Evolutionary conservation across 2,113 vertebrate species (phyloP), one percentile per base, ranked within the genome.

Genomic region (Heterocephalus glaber): DNA sequence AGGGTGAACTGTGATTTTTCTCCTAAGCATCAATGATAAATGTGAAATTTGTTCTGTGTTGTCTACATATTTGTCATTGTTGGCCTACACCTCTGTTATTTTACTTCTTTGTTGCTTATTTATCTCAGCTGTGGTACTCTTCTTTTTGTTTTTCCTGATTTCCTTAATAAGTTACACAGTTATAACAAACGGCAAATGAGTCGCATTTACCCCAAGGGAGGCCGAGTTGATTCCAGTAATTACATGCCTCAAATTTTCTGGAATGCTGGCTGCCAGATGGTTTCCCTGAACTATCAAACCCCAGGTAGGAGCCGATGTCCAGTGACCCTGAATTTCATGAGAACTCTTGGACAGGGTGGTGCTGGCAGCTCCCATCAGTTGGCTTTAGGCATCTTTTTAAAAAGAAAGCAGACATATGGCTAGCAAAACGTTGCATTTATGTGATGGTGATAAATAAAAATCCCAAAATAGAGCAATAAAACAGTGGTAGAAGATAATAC

Each of bases 161-260:
- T 99, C 99, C 99, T 99, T 98, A 99, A 98, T 98, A 96, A 97
- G 90, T 98, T 94, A 90, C 96, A 94, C 98, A 99, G 99, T 98
- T 99, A 99, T 84, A 99, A 99, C 98, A 99, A 99, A 98, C 99
- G 99, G 97, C 99, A 99, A 98, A 99, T 99, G 99, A 99, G 99
- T 98, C 99, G 99, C 95, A 99, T 99, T 98, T 99, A 99, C 98
- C 99, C 99, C 98, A 99, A 99, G 99, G 99, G 99, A 98, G 99
- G 99, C 97, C 98, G 99, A 93, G 99, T 99, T 94, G 99, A 99
- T 98, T 99, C 99, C 99, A 99, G 99, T 99, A 99, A 99, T 99
- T 99, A 99, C 99, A 99, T 99, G 99, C 99, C 99, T 99, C 99
- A 99, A 98, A 99, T 99, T 99, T 99, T 99, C 99, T 99, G 99